phyloP scores from a whole-genome alignment of 2,888 invertebrate species.

The Euproctis similis region DNA sequence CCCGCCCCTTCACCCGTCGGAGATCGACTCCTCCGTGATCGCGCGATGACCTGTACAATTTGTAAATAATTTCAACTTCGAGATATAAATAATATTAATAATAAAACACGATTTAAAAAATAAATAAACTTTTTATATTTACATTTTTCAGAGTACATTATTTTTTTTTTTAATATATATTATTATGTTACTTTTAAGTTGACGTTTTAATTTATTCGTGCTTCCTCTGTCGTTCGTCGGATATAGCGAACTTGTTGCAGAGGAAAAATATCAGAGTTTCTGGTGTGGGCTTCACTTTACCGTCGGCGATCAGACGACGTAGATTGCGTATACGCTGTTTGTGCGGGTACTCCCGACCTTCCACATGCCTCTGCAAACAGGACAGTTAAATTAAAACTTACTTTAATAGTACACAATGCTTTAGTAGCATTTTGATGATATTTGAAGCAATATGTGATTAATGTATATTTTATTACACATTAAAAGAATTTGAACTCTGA shows the following conservation, averaged over 20 bases:
- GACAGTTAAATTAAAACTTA: slow-evolving; percentile 9
- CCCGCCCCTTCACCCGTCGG: slow-evolving; percentile 18
- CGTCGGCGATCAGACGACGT: slow-evolving; percentile 58
- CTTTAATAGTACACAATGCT: slow-evolving; percentile 19
- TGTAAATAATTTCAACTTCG: slow-evolving; percentile 25
- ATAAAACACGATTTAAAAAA: slow-evolving; percentile 56
- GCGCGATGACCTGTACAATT: slow-evolving; percentile 18
- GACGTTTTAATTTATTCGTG: slow-evolving; percentile 17
- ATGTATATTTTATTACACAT: slow-evolving; percentile 13
- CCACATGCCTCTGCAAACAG: slow-evolving; percentile 28
- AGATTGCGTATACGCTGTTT: slow-evolving; percentile 78
- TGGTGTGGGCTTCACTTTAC: slow-evolving; percentile 63
- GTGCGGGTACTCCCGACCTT: slow-evolving; percentile 74
- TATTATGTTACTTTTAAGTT: too few species aligned
- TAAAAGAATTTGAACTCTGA: slow-evolving; percentile 20
- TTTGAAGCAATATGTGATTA: slow-evolving; percentile 14
- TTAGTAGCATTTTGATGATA: slow-evolving; percentile 11
- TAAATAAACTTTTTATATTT: slow-evolving; percentile 51
- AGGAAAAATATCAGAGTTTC: slow-evolving; percentile 71
- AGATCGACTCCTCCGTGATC: slow-evolving; percentile 11
- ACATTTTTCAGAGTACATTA: slow-evolving; percentile 30
- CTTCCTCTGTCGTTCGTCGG: slow-evolving; percentile 53
- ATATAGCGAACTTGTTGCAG: slow-evolving; percentile 69
- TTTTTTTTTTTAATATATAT: too few species aligned
- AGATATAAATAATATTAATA: slow-evolving; percentile 55